These are phyloP conservation scores for Zenarchopterus dispar DNA, from an alignment of 2,797 vertebrate genomes.

Conservation along the genomic window DNA sequence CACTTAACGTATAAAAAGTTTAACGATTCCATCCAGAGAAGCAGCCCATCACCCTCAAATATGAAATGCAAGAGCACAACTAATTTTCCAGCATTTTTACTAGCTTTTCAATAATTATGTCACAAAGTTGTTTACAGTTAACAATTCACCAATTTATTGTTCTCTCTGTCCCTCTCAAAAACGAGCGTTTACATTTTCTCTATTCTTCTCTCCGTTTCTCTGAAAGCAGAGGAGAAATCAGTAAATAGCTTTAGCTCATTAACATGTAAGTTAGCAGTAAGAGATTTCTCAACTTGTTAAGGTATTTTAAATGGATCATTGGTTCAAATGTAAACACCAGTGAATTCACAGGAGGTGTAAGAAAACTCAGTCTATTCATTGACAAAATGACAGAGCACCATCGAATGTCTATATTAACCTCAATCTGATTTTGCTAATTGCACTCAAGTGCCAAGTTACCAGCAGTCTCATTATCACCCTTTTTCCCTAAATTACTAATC, in stretches of 20 bases:
- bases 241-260: too few species aligned
- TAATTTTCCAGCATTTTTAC: neutral
- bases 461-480: constrained; percentile 73
- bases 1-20: constrained; percentile 29
- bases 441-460: constrained; percentile 74
- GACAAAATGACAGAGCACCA: constrained; percentile 59
- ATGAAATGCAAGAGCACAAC: neutral
- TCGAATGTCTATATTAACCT: constrained; percentile 66
- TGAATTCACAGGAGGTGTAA: constrained; percentile 15
- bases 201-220: neutral
- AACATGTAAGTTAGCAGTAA: too few species aligned
- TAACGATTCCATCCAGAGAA: neutral
- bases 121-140: neutral
- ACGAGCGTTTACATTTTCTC: neutral
- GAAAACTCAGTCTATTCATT: constrained; percentile 64
- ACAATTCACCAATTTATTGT: too few species aligned
- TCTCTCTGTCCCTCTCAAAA: neutral
- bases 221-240: neutral
- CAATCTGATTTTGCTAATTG: constrained; percentile 78
- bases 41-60: neutral
- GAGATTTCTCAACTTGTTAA: constrained; percentile 6
- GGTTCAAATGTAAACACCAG: constrained; percentile 34
- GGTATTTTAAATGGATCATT: constrained; percentile 22
- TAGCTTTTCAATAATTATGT: neutral
- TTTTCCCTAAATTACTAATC: constrained; percentile 76